Percentiles rank a stretch among this genome's conserved stretches.
These are phyloP conservation scores for Amazona vittata DNA, from an alignment of 2,113 vertebrate genomes.

Conservation along the genomic window DNA sequence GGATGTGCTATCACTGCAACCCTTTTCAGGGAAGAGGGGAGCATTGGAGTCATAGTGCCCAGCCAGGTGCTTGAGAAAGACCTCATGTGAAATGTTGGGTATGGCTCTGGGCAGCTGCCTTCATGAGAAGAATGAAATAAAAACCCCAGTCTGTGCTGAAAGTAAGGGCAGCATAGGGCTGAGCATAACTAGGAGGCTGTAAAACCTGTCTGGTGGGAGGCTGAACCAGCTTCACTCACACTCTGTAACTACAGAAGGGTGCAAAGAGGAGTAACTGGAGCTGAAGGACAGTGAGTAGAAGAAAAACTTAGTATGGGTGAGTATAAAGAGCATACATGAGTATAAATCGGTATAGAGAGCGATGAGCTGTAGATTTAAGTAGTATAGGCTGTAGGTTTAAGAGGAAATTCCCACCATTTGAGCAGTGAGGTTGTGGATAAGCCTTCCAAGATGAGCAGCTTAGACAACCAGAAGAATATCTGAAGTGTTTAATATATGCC, in stretches of 20 bases:
- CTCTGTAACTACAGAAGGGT: not conserved
- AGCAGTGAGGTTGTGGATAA: not conserved
- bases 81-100: fast-evolving
- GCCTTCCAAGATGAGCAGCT: not conserved
- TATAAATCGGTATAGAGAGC: not conserved
- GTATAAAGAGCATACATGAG: not conserved
- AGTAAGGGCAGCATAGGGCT: not conserved
- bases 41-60: fast-evolving
- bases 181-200: not conserved
- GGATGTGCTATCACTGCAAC: not conserved
- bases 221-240: not conserved
- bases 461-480: not conserved
- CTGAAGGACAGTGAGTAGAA: not conserved
- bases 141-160: fast-evolving
- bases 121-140: not conserved
- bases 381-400: not conserved
- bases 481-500: not conserved
- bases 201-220: not conserved
- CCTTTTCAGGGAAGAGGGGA: not conserved
- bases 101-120: not conserved
- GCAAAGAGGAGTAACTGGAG: not conserved
- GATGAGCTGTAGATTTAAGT: not conserved
- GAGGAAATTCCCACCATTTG: not conserved
- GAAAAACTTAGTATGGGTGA: not conserved
- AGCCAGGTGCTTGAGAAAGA: not conserved